phyloP scores from a whole-genome alignment of 2,888 invertebrate species.

The Campoplex nolae region DNA sequence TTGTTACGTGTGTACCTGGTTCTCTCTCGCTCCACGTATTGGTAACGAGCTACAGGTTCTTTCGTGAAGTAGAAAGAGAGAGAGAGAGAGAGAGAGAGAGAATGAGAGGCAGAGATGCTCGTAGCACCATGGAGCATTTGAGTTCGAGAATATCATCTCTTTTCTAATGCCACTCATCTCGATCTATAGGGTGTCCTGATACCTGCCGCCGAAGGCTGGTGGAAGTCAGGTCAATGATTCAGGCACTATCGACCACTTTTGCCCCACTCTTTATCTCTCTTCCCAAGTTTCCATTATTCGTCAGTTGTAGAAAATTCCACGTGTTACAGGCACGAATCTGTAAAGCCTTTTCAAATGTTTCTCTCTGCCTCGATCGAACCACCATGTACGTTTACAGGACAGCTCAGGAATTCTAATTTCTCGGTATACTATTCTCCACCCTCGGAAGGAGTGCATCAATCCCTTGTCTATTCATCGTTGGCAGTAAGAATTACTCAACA shows the following conservation, averaged over 20 bases:
- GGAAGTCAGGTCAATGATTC: neutral
- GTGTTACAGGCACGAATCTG: neutral
- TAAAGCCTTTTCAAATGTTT: neutral
- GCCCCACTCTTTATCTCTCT: neutral
- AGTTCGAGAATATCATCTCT: constrained; percentile 51
- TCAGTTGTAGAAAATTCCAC: neutral
- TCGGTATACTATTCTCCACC: neutral
- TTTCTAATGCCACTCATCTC: constrained; percentile 41
- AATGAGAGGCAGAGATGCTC: constrained; percentile 29
- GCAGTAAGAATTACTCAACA: neutral
- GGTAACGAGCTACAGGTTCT: constrained; percentile 65
- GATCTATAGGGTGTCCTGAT: constrained; percentile 22
- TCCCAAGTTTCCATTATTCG: neutral
- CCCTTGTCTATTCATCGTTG: neutral
- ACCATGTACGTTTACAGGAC: neutral
- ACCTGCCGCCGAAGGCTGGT: neutral
- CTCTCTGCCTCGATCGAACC: neutral
- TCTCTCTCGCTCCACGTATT: constrained; percentile 50
- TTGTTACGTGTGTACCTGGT: constrained; percentile 60
- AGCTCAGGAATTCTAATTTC: constrained; percentile 11
- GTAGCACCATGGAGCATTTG: constrained; percentile 33
- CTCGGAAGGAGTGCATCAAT: neutral
- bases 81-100: constrained; percentile 31
- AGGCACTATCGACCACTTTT: neutral
- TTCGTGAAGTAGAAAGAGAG: constrained; percentile 42